Conservation (phyloP, 1,140 invertebrate species). For the Platorchestia sp. region DNA sequence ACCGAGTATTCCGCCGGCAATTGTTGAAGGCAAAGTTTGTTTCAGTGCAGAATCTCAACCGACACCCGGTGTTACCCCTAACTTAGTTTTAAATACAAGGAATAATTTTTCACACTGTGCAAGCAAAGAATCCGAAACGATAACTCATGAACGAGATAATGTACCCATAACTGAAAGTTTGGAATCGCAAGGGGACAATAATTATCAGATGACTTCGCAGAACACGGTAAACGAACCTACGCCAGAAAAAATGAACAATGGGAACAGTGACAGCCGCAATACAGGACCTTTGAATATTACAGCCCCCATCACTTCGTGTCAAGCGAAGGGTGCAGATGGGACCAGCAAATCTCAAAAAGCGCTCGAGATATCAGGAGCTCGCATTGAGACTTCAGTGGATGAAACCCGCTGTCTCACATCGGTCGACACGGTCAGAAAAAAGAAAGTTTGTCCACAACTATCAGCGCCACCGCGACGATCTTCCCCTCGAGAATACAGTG, state of each 20-base stretch:
- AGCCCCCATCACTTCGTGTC: not conserved
- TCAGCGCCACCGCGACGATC: not conserved
- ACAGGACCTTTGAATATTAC: not conserved
- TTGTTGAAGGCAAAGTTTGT: not conserved
- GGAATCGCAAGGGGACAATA: not conserved
- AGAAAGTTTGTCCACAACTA: conserved; percentile 42
- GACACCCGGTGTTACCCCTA: not conserved
- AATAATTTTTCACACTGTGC: not conserved
- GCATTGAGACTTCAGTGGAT: not conserved
- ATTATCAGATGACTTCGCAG: not conserved
- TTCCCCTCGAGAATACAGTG: not conserved
- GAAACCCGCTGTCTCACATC: not conserved
- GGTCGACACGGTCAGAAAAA: conserved; percentile 11
- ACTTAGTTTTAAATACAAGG: not conserved
- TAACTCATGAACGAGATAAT: not conserved
- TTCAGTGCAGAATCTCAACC: not conserved
- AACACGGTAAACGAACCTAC: not conserved
- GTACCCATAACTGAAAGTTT: not conserved
- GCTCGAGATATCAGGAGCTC: not conserved
- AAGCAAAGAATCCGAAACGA: not conserved
- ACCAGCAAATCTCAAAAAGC: not conserved
- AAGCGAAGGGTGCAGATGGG: not conserved
- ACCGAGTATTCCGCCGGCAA: not conserved
- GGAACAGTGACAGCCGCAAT: not conserved
- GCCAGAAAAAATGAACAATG: not conserved